Evolutionary conservation across 2,888 invertebrate genomes (phyloP).

Genomic region (Melipona beecheii): DNA sequence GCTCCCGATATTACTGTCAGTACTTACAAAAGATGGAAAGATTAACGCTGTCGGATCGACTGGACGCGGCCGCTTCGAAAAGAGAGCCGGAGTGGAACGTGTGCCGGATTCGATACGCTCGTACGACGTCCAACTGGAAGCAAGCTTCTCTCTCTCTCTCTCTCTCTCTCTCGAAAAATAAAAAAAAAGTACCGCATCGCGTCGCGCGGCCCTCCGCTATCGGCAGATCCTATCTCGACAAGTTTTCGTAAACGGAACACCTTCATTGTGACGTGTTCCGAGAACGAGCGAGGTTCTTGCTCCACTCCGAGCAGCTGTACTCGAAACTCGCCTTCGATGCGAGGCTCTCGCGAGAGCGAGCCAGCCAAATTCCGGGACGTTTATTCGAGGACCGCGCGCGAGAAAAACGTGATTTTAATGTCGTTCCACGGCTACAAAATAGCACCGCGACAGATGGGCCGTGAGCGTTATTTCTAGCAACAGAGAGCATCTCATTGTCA

Average conservation of each 20-base stretch:
- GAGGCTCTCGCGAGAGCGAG: background rate
- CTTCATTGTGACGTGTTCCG: constrained; percentile 25
- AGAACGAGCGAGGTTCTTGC: background rate
- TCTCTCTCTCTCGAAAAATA: background rate
- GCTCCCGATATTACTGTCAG: too few species aligned
- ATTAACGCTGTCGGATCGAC: constrained; percentile 65
- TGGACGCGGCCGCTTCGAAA: constrained; percentile 13
- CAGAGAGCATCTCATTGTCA: background rate
- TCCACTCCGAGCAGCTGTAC: background rate
- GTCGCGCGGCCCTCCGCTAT: constrained; percentile 17
- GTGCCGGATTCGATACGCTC: background rate
- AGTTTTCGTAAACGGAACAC: constrained; percentile 41
- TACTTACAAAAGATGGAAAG: too few species aligned
- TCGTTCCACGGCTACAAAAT: background rate
- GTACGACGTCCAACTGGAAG: constrained; percentile 5
- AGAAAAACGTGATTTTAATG: background rate
- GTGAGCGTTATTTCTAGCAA: background rate
- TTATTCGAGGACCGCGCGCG: background rate
- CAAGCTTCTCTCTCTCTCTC: background rate
- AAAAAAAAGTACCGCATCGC: background rate
- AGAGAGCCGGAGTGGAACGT: constrained; percentile 18
- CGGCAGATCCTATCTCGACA: constrained; percentile 53
- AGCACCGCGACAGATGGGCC: background rate
- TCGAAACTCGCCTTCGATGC: background rate
- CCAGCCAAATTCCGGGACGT: background rate